These are phyloP conservation scores for Hemiprocne comata DNA, from an alignment of 2,113 vertebrate genomes.

Conservation along the genomic window DNA sequence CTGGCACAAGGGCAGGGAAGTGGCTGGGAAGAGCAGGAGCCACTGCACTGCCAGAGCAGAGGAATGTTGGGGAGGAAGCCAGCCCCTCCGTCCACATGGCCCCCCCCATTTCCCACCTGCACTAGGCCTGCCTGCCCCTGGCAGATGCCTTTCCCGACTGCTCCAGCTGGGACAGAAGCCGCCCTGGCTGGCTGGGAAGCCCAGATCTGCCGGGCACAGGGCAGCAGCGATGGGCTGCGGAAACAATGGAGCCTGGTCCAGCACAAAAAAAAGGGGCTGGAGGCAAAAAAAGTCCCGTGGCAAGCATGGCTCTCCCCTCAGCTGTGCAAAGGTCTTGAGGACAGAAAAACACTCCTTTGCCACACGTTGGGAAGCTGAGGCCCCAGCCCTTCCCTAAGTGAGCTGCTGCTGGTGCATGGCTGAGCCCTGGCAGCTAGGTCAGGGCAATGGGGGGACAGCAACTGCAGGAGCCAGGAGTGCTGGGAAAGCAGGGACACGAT, in stretches of 20 bases:
- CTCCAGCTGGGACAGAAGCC: accelerated
- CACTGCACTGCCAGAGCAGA: accelerated
- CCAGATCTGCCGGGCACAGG: accelerated
- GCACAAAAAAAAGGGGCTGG: not conserved
- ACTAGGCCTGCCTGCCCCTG: accelerated
- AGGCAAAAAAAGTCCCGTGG: accelerated
- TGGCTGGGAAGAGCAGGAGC: not conserved
- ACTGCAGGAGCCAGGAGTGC: not conserved
- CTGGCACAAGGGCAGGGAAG: not conserved
- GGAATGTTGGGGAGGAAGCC: not conserved
- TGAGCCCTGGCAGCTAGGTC: not conserved
- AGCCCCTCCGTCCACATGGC: not conserved
- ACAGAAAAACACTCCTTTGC: not conserved
- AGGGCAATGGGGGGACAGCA: not conserved
- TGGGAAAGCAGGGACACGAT: accelerated
- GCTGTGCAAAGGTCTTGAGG: not conserved
- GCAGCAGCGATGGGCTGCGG: accelerated
- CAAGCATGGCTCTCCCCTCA: not conserved
- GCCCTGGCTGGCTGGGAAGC: not conserved
- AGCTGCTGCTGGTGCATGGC: not conserved
- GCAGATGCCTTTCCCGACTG: not conserved
- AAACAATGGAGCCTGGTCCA: not conserved
- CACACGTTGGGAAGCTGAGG: not conserved
- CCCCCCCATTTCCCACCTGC: not conserved
- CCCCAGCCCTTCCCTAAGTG: not conserved